Evolutionary conservation across 1,140 invertebrate species (phyloP).

Genomic region (Tetramorium simillimum): DNA sequence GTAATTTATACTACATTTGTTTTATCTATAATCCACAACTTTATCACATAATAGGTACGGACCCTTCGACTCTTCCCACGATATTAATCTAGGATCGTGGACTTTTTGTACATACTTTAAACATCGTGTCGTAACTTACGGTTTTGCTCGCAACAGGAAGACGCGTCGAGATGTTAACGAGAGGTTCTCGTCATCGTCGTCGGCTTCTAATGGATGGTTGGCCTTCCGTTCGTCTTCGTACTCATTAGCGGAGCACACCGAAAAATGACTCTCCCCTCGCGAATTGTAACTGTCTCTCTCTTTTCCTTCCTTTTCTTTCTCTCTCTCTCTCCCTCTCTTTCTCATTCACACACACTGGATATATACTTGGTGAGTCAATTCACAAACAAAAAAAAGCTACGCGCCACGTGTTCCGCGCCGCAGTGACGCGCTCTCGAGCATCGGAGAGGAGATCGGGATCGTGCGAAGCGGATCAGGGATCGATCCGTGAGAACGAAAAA

Average conservation of each 20-base stretch:
- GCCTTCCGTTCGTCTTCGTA: neutral
- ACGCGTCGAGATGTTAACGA: conserved; percentile 32
- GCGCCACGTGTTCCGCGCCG: conserved; percentile 34
- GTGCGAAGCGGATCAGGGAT: conserved; percentile 11
- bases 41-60: neutral
- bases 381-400: conserved; percentile 43
- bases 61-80: neutral
- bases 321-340: neutral
- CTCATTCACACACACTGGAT: neutral
- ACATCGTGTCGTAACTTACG: conserved; percentile 21
- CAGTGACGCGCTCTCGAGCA: conserved; percentile 3
- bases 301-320: neutral
- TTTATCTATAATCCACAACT: neutral
- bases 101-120: neutral
- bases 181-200: conserved; percentile 27
- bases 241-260: conserved; percentile 25
- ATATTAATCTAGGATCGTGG: neutral
- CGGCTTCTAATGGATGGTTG: conserved; percentile 23
- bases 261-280: conserved; percentile 27
- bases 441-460: conserved; percentile 10
- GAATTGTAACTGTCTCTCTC: neutral
- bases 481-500: conserved; percentile 16
- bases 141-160: conserved; percentile 28
- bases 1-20: neutral
- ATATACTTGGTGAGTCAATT: conserved; percentile 36